Base-by-base conservation (phyloP, 2,888 invertebrate genomes). In the Anagyrus pseudococci region DNA sequence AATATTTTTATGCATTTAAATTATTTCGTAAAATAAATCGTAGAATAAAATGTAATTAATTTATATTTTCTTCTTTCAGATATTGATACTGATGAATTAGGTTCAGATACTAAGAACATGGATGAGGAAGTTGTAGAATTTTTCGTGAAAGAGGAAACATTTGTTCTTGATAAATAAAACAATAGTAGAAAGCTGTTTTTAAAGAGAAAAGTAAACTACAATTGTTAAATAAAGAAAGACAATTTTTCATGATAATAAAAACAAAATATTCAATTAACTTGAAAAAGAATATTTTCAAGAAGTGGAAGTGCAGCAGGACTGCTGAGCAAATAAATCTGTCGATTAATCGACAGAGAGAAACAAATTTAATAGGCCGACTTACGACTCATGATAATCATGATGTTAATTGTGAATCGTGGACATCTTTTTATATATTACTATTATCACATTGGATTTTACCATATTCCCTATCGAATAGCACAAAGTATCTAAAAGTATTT, bases 101-200 rank as follows among this genome's bases (percentile, higher is more conserved):
- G 93, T 80, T 90, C 91, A 56, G 93, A 95, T 77, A 85, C 88
- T 55, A 87, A 88, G 74, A 94, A 95, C 81, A 89, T 94, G 75
- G 95, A 96, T 81, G 97, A 97, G 80, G 97, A 98, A 85, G 86
- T 92, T 78, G 91, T 98, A 77, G 97, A 98, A 90, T 96, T 97
- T 90, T 93, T 98, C 86, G 89, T 97, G 81, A 96, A 96, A 87
- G 96, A 97, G 86, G 96, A 97, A 87, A 87, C 88, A 76, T 82
- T 88, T 72, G 85, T 93, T 79, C 93, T 93, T 85, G 77, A 77
- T 43, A 78, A 78, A 66, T 92, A 90, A 10, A 46, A 53, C 37
- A 26, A 19, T 2, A 10, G 8, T 37, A 13, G 15, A 37, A 8
- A 37, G 40, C 37, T 46, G 20, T 25, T 17, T 49, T 57, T 26